Evolutionary conservation across 2,113 vertebrate species (phyloP).

Genomic region (Coracopsis vasa): DNA sequence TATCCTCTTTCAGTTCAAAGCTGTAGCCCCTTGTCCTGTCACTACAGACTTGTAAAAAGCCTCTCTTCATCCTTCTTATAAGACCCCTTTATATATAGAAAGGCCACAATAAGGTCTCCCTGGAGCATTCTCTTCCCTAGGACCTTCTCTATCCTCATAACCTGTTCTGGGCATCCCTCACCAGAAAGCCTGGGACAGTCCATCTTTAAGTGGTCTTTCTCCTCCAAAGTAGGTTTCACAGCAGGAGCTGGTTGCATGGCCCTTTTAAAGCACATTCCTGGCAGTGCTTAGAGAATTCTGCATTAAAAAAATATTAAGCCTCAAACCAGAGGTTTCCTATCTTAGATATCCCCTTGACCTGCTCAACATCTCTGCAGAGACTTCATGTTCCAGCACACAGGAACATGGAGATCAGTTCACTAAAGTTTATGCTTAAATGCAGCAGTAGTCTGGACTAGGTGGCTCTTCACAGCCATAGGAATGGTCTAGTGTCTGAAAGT

Average conservation of each 20-base stretch:
- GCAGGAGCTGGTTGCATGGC: background rate
- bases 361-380: background rate
- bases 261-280: background rate
- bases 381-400: background rate
- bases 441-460: background rate
- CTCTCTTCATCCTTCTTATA: background rate
- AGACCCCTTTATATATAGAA: background rate
- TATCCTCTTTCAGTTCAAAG: background rate
- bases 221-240: background rate
- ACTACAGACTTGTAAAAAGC: background rate
- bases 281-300: background rate
- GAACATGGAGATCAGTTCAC: background rate
- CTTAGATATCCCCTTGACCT: background rate
- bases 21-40: background rate
- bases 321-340: background rate
- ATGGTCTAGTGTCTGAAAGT: background rate
- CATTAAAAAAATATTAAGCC: background rate
- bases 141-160: background rate
- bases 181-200: background rate
- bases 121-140: background rate
- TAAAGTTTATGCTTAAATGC: background rate
- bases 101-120: background rate
- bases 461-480: background rate
- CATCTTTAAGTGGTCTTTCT: background rate
- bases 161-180: background rate